Conservation (phyloP, 2,113 vertebrate species). For the Crotalus horridus region DNA sequence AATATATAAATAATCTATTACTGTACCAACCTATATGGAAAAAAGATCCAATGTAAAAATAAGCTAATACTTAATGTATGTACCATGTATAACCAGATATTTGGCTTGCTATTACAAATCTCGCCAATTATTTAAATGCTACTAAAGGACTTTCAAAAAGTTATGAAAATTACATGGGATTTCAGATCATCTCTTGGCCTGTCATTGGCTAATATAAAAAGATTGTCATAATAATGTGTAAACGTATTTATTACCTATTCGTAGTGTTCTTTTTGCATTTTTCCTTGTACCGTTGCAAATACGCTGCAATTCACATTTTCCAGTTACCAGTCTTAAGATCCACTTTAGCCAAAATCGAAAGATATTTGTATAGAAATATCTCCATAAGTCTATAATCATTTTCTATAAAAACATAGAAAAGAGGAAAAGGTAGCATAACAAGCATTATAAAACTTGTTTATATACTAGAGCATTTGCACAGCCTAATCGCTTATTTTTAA, state of each 20-base stretch:
- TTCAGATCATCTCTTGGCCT: background rate
- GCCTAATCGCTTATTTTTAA: background rate
- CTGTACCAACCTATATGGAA: background rate
- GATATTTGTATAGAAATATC: constrained; percentile 83
- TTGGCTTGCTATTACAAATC: background rate
- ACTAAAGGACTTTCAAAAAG: background rate
- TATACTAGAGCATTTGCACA: background rate
- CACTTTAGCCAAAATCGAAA: constrained; percentile 92
- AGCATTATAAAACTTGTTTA: background rate
- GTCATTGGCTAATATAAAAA: background rate
- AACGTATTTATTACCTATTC: constrained; percentile 74
- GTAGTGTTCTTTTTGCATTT: constrained; percentile 78
- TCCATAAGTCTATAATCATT: constrained; percentile 83
- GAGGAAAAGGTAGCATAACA: background rate
- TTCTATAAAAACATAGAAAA: constrained; percentile 57
- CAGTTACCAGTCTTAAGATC: constrained; percentile 81
- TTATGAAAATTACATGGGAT: background rate
- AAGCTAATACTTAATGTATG: background rate
- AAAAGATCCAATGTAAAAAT: background rate
- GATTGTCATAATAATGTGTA: background rate
- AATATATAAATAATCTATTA: background rate
- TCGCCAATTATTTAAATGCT: background rate
- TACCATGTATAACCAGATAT: background rate
- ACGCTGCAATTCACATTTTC: constrained; percentile 90
- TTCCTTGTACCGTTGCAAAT: constrained; percentile 71